phyloP scores from a whole-genome alignment of 2,797 vertebrate genomes.

The Premnoplex brunnescens region DNA sequence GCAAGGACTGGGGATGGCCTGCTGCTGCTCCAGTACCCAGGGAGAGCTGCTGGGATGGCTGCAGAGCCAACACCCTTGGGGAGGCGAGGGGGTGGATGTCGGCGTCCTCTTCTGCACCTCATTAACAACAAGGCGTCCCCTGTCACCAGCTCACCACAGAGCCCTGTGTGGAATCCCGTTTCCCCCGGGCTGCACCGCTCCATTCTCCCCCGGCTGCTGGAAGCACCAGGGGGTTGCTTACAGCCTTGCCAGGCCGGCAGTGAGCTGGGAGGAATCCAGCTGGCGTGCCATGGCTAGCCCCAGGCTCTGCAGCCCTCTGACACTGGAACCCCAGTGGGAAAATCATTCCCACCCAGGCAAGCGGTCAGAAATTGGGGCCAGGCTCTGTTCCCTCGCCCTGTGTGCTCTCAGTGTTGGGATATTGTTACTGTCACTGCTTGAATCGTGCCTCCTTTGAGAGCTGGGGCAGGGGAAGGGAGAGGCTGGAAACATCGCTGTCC shows the following conservation, averaged over 20 bases:
- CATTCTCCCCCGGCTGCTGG: neutral
- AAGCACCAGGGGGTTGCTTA: neutral
- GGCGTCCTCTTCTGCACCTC: neutral
- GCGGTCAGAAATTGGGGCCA: neutral
- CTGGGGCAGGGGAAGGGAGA: neutral
- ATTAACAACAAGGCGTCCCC: neutral
- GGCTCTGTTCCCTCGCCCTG: neutral
- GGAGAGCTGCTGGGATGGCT: neutral
- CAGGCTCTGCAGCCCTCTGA: neutral
- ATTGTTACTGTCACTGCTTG: neutral
- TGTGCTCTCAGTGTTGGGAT: neutral
- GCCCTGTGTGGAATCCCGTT: neutral
- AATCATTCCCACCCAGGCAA: neutral
- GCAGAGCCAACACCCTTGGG: accelerated
- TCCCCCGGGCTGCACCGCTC: neutral
- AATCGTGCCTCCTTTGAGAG: neutral
- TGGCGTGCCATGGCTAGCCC: neutral
- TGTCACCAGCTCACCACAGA: neutral
- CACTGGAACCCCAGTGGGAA: neutral
- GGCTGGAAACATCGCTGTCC: neutral
- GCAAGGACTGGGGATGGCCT: accelerated
- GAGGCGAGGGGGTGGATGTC: neutral
- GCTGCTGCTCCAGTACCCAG: neutral
- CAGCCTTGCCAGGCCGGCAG: neutral
- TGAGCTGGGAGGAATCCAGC: constrained; percentile 4